Evolutionary conservation across 2,113 vertebrate species (phyloP), one percentile per base, ranked within the genome.

Genomic region (Rissa tridactyla): DNA sequence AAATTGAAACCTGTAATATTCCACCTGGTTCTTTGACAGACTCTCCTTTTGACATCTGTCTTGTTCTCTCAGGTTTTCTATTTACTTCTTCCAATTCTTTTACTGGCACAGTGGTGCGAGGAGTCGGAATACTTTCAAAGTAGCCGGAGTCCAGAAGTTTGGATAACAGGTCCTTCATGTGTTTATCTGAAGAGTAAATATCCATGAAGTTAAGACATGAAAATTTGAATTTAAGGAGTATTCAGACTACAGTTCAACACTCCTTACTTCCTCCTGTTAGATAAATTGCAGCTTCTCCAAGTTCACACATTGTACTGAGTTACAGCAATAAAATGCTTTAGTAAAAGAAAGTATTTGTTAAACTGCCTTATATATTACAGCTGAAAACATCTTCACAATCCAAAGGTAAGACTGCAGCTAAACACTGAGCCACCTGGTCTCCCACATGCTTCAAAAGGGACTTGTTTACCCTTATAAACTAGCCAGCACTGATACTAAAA

Each of bases 61-160:
- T 98, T 86, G 92, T 83, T 95, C 97, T 97, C 82, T 98, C 97
- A 86, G 96, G 85, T 86, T 97, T 97, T 94, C 93, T 96, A 58
- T 94, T 84, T 49, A 94, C 81, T 94, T 97, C 97, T 68, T 97
- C 96, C 60, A 97, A 29, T 82, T 96, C 87, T 68, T 97, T 93
- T 66, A 97, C 86, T 60, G 97, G 97, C 71, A 97, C 81, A 85
- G 93, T 61, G 73, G 87, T 97, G 42, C 97, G 97, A 94, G 98
- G 98, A 96, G 97, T 95, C 1, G 98, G 98, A 88, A 99, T 97
- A 97, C 96, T 98, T 95, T 98, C 98, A 98, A 99, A 99, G 96
- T 99, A 99, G 47, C 98, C 97, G 94, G 98, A 99, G 85, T 98
- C 98, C 93, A 99, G 86, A 93, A 99, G 97, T 83, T 97, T 98